Conservation (phyloP, 2,888 invertebrate genomes). For the Apoda limacodes region DNA sequence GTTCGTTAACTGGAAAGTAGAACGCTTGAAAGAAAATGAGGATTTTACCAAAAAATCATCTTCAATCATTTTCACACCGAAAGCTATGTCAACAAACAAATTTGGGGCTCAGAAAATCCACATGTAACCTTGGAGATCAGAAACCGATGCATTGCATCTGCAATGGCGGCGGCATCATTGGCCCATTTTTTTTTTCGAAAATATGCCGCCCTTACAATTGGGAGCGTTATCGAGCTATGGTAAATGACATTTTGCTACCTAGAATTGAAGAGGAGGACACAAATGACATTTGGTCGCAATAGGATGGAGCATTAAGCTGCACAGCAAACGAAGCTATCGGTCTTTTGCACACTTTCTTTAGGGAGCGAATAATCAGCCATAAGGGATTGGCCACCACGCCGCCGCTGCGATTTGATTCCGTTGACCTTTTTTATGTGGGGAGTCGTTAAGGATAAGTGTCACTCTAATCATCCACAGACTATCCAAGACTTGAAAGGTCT, state of each 20-base stretch:
- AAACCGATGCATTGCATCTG: conserved; percentile 13
- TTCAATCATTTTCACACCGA: conserved; percentile 10
- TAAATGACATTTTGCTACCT: conserved; percentile 4
- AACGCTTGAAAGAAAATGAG: conserved; percentile 10
- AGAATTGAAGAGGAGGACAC: conserved; percentile 5
- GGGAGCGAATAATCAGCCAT: conserved; percentile 13
- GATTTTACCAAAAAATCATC: conserved; percentile 14
- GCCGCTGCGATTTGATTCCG: conserved; percentile 17
- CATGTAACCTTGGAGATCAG: too few relatives aligned
- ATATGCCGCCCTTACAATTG: conserved; percentile 8
- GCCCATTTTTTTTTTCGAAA: conserved; percentile 16
- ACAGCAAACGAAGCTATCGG: conserved; percentile 11
- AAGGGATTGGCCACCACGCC: conserved; percentile 19
- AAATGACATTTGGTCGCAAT: conserved; percentile 8
- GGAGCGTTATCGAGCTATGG: conserved; percentile 9
- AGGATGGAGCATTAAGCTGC: conserved; percentile 9
- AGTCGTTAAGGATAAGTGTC: too few relatives aligned
- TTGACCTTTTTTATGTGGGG: conserved; percentile 14
- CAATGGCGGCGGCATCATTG: conserved; percentile 12
- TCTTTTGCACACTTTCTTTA: conserved; percentile 12
- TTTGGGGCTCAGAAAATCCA: conserved; percentile 16
- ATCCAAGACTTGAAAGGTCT: too few relatives aligned
- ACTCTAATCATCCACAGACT: too few relatives aligned
- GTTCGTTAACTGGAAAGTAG: conserved; percentile 14
- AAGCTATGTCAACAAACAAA: conserved; percentile 5